Base-by-base conservation (phyloP, 2,113 vertebrate genomes). In the Malurus cyaneus region DNA sequence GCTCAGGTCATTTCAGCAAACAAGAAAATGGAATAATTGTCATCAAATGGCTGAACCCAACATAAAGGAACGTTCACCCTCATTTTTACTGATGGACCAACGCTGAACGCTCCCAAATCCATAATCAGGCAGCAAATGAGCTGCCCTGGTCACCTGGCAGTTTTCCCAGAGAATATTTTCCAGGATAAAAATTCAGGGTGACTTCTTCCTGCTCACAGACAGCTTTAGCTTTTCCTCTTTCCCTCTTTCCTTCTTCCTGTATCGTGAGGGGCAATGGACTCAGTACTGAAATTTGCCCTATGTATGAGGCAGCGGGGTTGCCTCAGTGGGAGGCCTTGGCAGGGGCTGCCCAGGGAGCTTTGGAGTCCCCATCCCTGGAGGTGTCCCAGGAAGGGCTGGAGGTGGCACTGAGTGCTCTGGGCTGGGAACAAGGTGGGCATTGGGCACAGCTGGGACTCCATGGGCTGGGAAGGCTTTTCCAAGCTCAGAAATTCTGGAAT, bases 1-100 rank as follows among this genome's bases (percentile, higher is more conserved):
- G 88, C 93, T 93, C 8, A 92, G 95, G 95, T 86, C 76, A 93
- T 83, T 91, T 80, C 86, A 89, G 83, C 65, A 92, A 96, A 52
- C 4, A 34, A 84, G 86, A 70, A 91, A 92, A 93, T 36, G 18
- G 17, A 82, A 61, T 93, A 82, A 81, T 64, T 86, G 57, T 81
- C 12, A 6, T 83, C 60, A 86, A 83, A 64, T 44, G 80, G 28
- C 60, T 84, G 56, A 92, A 60, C 21, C 31, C 59, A 50, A 81
- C 64, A 31, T 56, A 69, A 86, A 83, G 21, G 46, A 90, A 53
- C 28, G n/a, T 80, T 64, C 44, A 56, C 17, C 7, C 26, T 77
- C 34, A 9, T 80, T 90, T 84, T 77, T 62, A 50, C 62, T 39
- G 70, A 83, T 23, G 81, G 60, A 62, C 18, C 53, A 44, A 46